Base-by-base conservation (phyloP, 2,888 invertebrate genomes). In the Corbicula japonica region DNA sequence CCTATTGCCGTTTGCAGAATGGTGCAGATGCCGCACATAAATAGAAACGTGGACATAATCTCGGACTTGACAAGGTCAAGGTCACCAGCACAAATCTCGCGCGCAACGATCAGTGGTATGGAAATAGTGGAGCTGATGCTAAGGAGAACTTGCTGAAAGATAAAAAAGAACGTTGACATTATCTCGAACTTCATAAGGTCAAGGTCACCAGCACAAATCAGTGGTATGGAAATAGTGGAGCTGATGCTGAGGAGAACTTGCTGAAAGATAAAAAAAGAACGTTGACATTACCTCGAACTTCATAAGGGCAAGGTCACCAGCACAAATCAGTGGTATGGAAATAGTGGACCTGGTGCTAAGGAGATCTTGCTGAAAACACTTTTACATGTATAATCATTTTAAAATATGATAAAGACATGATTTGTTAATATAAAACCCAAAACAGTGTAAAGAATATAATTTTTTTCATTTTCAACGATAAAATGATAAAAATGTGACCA, bases 21-120 rank as follows among this genome's bases (percentile, higher is more conserved):
- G 15, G 91, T 91, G 66, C 89, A 87, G 0, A 90, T 72, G 0
- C 91, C 91, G 70, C 90, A 90, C 88, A 91, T 90, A 71, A 91
- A 87, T 50, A 91, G 80, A 68, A 90, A 90, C 21, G 90, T 90
- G 34, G 88, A 88, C 88, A 90, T 85, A n/a, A 90, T 86, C 63
- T 90, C 84, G 0, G 90, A 87, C 60, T 88, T 88, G 50, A 88
- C 90, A 46, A 88, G 76, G 61, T 87, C 86, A 61, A 88, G 76
- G 71, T 88, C 87, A 34, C 85, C 86, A 0, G 88, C 88, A 71
- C 90, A 91, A 62, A 91, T 89, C 54, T 88, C 72, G 15, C 73
- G 75, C 56, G 88, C 83, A 41, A 89, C 89, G 15, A 91, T 88
- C 56, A 91, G 75, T 0, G 91, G 90, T 26, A 91, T 88, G 58